Percentiles rank a stretch among this genome's conserved stretches.
These are phyloP conservation scores for Grallaria varia DNA, from an alignment of 2,113 vertebrate genomes.

Conservation along the genomic window DNA sequence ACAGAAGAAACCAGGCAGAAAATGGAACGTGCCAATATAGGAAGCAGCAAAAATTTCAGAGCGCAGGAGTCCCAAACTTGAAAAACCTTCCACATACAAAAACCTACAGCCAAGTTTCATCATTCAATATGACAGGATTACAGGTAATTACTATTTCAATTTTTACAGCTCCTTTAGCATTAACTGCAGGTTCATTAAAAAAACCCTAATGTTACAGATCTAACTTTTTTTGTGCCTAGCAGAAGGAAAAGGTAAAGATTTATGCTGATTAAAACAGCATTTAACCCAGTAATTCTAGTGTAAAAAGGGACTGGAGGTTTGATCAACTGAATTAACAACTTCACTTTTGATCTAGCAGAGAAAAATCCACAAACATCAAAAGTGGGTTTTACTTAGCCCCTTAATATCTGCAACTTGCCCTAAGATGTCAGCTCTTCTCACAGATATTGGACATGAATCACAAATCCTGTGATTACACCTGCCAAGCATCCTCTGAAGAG, in stretches of 20 bases:
- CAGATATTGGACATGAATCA: constrained; percentile 22
- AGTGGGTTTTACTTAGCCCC: constrained; percentile 8
- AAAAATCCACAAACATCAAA: constrained; percentile 26
- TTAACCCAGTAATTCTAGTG: not conserved
- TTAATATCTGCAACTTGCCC: constrained; percentile 23
- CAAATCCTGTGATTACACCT: constrained; percentile 30
- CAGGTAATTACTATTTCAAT: not conserved
- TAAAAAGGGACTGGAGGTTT: not conserved
- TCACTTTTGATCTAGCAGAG: constrained; percentile 4
- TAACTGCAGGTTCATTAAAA: not conserved
- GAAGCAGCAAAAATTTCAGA: not conserved
- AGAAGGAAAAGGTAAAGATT: not conserved
- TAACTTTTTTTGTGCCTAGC: not conserved
- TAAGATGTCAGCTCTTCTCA: constrained; percentile 23
- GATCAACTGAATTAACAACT: constrained; percentile 38
- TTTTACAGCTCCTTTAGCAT: not conserved
- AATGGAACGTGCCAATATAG: not conserved
- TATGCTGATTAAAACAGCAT: not conserved
- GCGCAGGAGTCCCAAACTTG: not conserved
- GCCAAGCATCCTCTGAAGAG: constrained; percentile 16
- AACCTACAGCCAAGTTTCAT: not conserved
- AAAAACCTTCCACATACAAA: not conserved
- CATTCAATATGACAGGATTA: not conserved
- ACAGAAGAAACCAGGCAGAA: not conserved
- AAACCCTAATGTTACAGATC: not conserved